Conservation (phyloP, 2,888 invertebrate genomes). For the Esperia sulphurella region DNA sequence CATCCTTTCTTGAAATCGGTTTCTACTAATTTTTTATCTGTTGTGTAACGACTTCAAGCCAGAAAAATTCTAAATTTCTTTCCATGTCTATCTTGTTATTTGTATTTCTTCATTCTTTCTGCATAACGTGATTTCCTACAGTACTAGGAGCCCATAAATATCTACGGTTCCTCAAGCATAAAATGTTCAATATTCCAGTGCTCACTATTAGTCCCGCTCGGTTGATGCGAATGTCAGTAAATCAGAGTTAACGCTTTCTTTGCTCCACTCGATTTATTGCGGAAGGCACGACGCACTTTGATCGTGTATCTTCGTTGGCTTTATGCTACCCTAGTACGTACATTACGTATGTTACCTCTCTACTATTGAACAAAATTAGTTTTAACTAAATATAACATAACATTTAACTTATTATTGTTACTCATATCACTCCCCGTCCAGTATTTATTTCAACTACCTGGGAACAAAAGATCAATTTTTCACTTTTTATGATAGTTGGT, state of each 20-base stretch:
- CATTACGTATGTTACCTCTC: neutral
- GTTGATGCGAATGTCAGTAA: constrained; percentile 52
- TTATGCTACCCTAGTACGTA: constrained; percentile 42
- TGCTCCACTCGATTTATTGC: constrained; percentile 56
- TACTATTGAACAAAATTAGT: constrained; percentile 16
- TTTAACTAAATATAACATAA: constrained; percentile 18
- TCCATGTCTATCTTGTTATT: no score
- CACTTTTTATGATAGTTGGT: no score
- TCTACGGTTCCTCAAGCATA: constrained; percentile 14
- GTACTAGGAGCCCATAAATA: neutral
- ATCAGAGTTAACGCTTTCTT: constrained; percentile 70
- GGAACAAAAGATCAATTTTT: neutral
- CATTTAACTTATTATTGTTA: no score
- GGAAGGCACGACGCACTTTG: constrained; percentile 43
- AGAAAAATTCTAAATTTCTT: no score
- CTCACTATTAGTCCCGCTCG: constrained; percentile 31
- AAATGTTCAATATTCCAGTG: constrained; percentile 22
- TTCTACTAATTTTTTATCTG: constrained; percentile 14
- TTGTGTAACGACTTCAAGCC: neutral
- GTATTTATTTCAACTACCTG: neutral
- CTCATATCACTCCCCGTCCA: constrained; percentile 11
- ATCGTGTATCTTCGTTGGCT: constrained; percentile 43
- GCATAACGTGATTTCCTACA: neutral
- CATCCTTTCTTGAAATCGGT: constrained; percentile 27
- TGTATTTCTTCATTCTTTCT: no score